Base-by-base conservation (phyloP, 2,888 invertebrate species). In the Ectemnius continuus region DNA sequence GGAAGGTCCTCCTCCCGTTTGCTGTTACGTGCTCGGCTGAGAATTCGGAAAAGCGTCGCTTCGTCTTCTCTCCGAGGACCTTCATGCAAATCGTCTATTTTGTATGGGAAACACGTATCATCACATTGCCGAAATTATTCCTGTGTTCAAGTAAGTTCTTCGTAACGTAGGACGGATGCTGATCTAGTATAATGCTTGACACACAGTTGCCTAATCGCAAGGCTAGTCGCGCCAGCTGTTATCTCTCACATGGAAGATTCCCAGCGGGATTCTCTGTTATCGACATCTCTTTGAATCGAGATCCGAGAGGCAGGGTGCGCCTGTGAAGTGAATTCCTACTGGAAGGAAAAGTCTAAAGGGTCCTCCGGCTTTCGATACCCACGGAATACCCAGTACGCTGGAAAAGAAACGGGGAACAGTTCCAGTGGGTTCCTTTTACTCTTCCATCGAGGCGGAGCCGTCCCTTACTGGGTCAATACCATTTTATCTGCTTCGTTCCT, bases 401-500 rank as follows among this genome's bases (percentile, higher is more conserved):
- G 52, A 57, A 14, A 45, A 16, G 18, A 47, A 63, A 73, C 67
- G 63, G 60, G 5, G 36, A 67, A 73, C 67, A 70, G 73, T 46
- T 18, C 61, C 65, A 57, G 47, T 63, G 36, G 47, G 48, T 63
- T 61, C 46, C 65, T 16, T 59, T 59, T 20, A 18, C 68, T 16
- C 47, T 52, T 56, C 45, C 14, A 46, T 36, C 65, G 61, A 23
- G n/a, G 46, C n/a, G 60, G 26, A 20, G 45, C 65, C 28, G 26
- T 63, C 20, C 14, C 36, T 14, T 11, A 20, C 48, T 70, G 73
- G 70, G 72, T 79, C 79, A 80, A 84, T 76, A 82, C 65, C 74
- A 56, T 82, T 84, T 84, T 80, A 80, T 84, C 83, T 57, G 71
- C 64, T 26, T 60, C 72, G 64, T 69, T 75, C 69, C 73, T 80